These are phyloP conservation scores for Troilus luridus DNA, from an alignment of 2,888 invertebrate species.

Conservation along the genomic window DNA sequence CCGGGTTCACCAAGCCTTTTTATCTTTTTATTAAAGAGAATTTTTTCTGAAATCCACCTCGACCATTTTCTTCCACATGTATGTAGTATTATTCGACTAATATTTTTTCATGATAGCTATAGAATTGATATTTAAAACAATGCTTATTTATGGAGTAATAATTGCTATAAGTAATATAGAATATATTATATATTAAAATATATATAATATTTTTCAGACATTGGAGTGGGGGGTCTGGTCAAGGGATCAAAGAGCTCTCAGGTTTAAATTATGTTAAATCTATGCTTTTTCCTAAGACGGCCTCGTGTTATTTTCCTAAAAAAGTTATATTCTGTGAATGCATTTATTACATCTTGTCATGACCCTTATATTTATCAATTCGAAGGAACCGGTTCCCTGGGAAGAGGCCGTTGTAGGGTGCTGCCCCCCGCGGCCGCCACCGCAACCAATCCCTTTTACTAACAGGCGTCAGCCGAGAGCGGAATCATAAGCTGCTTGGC, in stretches of 20 bases:
- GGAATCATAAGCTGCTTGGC: conserved; percentile 55
- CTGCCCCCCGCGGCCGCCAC: conserved; percentile 33
- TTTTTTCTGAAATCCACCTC: too few relatives aligned
- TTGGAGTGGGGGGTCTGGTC: background rate
- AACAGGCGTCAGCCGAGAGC: conserved; percentile 48
- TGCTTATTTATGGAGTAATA: too few relatives aligned
- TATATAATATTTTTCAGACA: background rate
- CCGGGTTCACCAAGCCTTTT: too few relatives aligned
- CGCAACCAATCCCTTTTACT: conserved; percentile 40
- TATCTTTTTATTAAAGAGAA: too few relatives aligned
- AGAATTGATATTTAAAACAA: too few relatives aligned
- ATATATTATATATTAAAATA: too few relatives aligned
- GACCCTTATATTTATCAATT: conserved; percentile 32
- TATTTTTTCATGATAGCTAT: too few relatives aligned
- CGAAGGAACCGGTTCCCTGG: conserved; percentile 3
- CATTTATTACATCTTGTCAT: background rate
- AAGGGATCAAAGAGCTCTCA: background rate
- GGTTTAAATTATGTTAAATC: background rate
- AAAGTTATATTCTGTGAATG: background rate
- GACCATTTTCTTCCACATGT: too few relatives aligned
- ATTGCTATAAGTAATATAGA: too few relatives aligned
- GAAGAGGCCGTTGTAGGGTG: conserved; percentile 18
- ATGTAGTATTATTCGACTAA: too few relatives aligned
- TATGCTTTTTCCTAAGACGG: background rate
- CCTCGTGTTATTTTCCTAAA: background rate